These are phyloP conservation scores for Drosophila bipectinata DNA, from an alignment of 1,140 invertebrate species.

Conservation along the genomic window DNA sequence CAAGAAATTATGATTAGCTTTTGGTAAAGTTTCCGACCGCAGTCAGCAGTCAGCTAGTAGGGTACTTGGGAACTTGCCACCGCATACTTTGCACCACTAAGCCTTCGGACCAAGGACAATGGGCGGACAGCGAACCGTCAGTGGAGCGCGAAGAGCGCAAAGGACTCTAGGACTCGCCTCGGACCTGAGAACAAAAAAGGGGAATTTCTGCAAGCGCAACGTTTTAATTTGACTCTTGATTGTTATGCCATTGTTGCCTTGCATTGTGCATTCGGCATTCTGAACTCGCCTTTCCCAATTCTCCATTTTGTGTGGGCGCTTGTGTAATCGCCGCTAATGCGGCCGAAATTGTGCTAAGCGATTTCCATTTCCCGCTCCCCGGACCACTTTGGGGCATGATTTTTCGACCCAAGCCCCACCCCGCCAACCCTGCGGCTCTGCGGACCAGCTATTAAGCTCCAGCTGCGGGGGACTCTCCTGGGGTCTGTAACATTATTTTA, in stretches of 20 bases:
- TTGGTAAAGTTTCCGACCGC: slow-evolving; percentile 69
- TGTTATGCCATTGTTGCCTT: slow-evolving; percentile 53
- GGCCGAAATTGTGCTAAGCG: slow-evolving; percentile 63
- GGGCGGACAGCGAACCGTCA: slow-evolving; percentile 23
- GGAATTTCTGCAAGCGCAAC: slow-evolving; percentile 59
- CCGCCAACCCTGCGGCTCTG: background rate
- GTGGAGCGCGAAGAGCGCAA: slow-evolving; percentile 34
- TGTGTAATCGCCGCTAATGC: slow-evolving; percentile 66
- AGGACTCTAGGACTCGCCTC: background rate
- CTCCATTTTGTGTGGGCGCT: slow-evolving; percentile 24
- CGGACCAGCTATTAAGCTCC: slow-evolving; percentile 3
- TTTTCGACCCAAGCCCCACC: background rate
- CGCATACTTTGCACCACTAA: slow-evolving; percentile 56
- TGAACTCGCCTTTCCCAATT: background rate
- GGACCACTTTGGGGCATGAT: slow-evolving; percentile 5
- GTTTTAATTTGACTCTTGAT: slow-evolving; percentile 66
- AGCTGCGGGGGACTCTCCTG: background rate
- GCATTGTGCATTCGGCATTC: slow-evolving; percentile 36
- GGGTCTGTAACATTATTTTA: slow-evolving; percentile 22
- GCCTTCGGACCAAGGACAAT: slow-evolving; percentile 18
- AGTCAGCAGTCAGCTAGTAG: slow-evolving; percentile 55
- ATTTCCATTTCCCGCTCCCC: slow-evolving; percentile 28
- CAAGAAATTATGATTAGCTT: slow-evolving; percentile 79
- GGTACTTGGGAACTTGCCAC: slow-evolving; percentile 53
- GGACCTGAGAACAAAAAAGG: slow-evolving; percentile 38